A percentile compares a stretch with the other conserved stretches of the same genome.
phyloP scores from a whole-genome alignment of 1,140 invertebrate species.

The Saccostrea cuccullata region DNA sequence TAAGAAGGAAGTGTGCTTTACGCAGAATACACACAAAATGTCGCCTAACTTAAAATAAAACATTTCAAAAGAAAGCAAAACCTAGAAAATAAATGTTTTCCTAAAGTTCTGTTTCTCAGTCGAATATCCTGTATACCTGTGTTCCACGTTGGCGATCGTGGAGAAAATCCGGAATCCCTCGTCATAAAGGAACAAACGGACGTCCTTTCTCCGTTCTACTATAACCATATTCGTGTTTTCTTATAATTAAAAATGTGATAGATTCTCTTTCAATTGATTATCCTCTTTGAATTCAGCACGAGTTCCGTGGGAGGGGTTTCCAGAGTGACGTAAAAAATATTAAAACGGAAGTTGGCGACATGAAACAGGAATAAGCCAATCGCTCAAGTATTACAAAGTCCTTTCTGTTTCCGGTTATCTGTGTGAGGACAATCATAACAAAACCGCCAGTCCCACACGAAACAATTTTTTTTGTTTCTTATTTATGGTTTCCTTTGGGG shows the following conservation, averaged over 20 bases:
- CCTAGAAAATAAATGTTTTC: slow-evolving; percentile 8
- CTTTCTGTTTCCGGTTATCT: not conserved
- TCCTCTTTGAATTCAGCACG: not conserved
- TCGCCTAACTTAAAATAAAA: no score
- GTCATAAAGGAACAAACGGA: not conserved
- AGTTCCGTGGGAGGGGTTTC: not conserved
- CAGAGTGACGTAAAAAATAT: not conserved
- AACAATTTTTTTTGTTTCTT: no score
- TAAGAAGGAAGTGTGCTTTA: not conserved
- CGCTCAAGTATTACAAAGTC: not conserved
- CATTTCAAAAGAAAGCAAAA: not conserved
- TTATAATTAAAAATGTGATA: not conserved
- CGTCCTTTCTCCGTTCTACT: not conserved
- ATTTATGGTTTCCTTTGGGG: no score
- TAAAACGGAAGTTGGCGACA: slow-evolving; percentile 23
- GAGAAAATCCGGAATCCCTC: not conserved
- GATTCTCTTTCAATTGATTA: not conserved
- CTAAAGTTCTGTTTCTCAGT: not conserved
- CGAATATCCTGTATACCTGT: not conserved
- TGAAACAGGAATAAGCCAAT: not conserved
- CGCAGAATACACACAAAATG: not conserved
- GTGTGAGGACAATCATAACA: not conserved
- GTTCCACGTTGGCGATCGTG: not conserved
- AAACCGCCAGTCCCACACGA: not conserved
- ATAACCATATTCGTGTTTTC: not conserved